Conservation (phyloP, 2,888 invertebrate species). For the Pheosia gnoma region DNA sequence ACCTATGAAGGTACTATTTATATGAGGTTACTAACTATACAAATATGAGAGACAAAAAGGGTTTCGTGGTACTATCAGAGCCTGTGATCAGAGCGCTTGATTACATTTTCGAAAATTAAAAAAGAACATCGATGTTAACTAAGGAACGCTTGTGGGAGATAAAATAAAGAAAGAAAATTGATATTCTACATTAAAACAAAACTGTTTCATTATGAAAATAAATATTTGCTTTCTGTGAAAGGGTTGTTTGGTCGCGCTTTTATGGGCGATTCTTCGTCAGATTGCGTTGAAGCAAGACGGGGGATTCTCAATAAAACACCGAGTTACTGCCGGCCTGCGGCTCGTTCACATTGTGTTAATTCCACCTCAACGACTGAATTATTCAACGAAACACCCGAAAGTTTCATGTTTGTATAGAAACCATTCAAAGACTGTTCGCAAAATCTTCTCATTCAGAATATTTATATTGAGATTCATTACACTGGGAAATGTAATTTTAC, state of each 20-base stretch:
- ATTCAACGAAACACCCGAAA: slow-evolving; percentile 22
- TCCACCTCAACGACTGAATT: slow-evolving; percentile 28
- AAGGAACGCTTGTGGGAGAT: slow-evolving; percentile 8
- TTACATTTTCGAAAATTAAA: background rate
- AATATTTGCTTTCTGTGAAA: slow-evolving; percentile 44
- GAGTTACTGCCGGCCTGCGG: slow-evolving; percentile 38
- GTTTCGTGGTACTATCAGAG: no score
- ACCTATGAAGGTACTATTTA: no score
- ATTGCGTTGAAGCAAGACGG: slow-evolving; percentile 40
- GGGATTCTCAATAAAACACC: slow-evolving; percentile 42
- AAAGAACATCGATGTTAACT: background rate
- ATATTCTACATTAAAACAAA: slow-evolving; percentile 12
- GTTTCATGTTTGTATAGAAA: slow-evolving; percentile 10
- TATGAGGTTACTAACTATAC: no score
- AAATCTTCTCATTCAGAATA: slow-evolving; percentile 11
- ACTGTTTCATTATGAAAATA: slow-evolving; percentile 41
- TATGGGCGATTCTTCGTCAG: slow-evolving; percentile 43
- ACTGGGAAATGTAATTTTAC: background rate
- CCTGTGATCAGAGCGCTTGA: no score
- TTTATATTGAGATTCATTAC: slow-evolving; percentile 13
- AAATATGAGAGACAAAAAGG: no score
- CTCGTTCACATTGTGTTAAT: slow-evolving; percentile 33
- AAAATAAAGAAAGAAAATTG: slow-evolving; percentile 24
- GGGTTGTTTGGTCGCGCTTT: slow-evolving; percentile 45
- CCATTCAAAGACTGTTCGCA: slow-evolving; percentile 16